Conservation (phyloP, 2,888 invertebrate species). For the Lutraria lutraria region DNA sequence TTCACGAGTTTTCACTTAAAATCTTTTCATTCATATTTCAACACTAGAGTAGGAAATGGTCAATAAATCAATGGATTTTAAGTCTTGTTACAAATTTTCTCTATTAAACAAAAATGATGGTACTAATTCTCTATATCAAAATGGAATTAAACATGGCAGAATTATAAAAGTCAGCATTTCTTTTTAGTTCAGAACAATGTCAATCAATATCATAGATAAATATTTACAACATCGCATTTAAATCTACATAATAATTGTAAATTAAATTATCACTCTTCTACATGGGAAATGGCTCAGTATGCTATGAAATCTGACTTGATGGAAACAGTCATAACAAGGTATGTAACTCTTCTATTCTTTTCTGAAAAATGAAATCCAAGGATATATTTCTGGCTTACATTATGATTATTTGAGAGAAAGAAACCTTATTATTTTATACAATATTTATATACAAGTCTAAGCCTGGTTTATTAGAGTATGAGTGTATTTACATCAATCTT, state of each 20-base stretch:
- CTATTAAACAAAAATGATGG: not conserved
- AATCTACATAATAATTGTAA: no score
- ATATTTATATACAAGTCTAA: not conserved
- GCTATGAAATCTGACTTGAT: not conserved
- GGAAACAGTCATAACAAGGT: not conserved
- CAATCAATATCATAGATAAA: no score
- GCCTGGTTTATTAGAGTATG: not conserved
- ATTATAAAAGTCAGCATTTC: no score
- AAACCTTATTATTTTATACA: not conserved
- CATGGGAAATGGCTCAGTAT: no score
- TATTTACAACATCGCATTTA: no score
- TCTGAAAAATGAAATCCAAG: not conserved
- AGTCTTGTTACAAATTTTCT: not conserved
- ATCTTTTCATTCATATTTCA: not conserved
- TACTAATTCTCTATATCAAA: not conserved
- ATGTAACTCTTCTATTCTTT: not conserved
- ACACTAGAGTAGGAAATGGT: not conserved
- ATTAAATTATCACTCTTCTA: no score
- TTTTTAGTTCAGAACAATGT: no score
- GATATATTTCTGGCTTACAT: not conserved
- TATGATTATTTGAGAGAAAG: not conserved
- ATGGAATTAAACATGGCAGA: not conserved
- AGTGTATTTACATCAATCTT: not conserved
- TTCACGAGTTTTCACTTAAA: no score
- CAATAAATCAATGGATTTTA: constrained; percentile 5